Evolutionary conservation across 2,113 vertebrate species (phyloP).

Genomic region (Spilogale gracilis): DNA sequence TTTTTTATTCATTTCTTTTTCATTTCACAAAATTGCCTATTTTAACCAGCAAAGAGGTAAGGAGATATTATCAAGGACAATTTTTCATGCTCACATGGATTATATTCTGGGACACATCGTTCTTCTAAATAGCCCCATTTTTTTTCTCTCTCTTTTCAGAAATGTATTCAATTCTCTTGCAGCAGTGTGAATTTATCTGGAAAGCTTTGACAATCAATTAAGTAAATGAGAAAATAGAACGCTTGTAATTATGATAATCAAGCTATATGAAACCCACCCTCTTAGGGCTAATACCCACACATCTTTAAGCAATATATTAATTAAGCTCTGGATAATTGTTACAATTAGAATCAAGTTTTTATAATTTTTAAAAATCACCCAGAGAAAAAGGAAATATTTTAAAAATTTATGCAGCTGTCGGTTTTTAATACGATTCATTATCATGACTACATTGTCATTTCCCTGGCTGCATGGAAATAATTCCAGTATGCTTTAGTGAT

Average conservation of each 20-base stretch:
- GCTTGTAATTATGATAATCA: constrained; percentile 89
- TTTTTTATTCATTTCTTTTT: constrained; percentile 65
- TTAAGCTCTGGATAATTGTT: constrained; percentile 86
- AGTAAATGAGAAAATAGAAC: constrained; percentile 88
- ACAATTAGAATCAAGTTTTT: constrained; percentile 85
- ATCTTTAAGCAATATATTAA: constrained; percentile 88
- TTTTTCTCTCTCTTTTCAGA: not conserved
- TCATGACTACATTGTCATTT: constrained; percentile 23
- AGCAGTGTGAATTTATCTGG: constrained; percentile 78
- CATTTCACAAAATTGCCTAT: constrained; percentile 76
- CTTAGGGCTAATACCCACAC: constrained; percentile 82
- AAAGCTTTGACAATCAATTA: constrained; percentile 89
- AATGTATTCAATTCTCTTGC: constrained; percentile 79
- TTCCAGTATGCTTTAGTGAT: not conserved
- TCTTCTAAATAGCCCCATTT: constrained; percentile 72
- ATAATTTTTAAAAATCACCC: constrained; percentile 76
- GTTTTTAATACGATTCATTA: constrained; percentile 68
- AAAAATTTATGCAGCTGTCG: constrained; percentile 62
- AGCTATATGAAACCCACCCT: constrained; percentile 84
- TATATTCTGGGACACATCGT: not conserved
- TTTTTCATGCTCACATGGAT: constrained; percentile 64
- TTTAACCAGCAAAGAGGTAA: constrained; percentile 81
- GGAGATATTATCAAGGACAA: constrained; percentile 66
- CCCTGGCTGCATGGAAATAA: not conserved
- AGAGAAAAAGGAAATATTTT: constrained; percentile 66